Evolutionary conservation across 2,113 vertebrate genomes (phyloP).

Genomic region (Oncorhynchus kisutch): DNA sequence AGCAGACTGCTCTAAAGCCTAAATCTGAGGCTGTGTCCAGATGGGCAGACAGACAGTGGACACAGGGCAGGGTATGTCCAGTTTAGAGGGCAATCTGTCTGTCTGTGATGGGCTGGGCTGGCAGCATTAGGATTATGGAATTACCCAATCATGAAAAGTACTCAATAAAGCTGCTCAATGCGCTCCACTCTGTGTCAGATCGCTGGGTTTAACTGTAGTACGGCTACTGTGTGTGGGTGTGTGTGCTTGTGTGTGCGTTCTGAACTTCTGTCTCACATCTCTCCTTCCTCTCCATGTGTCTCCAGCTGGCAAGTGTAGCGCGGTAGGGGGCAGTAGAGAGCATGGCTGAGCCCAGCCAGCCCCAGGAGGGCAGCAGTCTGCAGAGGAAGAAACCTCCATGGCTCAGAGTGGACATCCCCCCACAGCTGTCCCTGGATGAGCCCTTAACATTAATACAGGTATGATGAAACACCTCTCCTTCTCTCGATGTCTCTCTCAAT

Average conservation of each 20-base stretch:
- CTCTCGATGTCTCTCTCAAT: too few relatives aligned
- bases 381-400: slow-evolving; percentile 93
- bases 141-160: neutral
- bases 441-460: slow-evolving; percentile 75
- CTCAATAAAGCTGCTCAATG: neutral
- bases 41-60: neutral
- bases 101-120: neutral
- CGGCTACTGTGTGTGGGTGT: neutral
- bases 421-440: slow-evolving; percentile 70
- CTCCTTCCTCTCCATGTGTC: neutral
- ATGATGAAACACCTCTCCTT: neutral
- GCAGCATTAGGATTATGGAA: neutral
- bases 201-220: too few relatives aligned
- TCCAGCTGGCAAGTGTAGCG: slow-evolving; percentile 65
- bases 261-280: neutral
- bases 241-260: neutral
- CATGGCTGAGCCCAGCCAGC: slow-evolving; percentile 80
- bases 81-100: neutral
- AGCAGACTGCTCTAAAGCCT: too few relatives aligned
- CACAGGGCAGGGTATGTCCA: neutral
- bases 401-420: slow-evolving; percentile 89
- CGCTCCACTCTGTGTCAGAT: neutral
- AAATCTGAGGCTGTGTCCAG: neutral
- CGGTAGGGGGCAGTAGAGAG: slow-evolving; percentile 36
- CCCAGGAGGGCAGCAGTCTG: slow-evolving; percentile 76